Base-by-base conservation (phyloP, 2,797 vertebrate genomes). In the Microcaecilia unicolor region DNA sequence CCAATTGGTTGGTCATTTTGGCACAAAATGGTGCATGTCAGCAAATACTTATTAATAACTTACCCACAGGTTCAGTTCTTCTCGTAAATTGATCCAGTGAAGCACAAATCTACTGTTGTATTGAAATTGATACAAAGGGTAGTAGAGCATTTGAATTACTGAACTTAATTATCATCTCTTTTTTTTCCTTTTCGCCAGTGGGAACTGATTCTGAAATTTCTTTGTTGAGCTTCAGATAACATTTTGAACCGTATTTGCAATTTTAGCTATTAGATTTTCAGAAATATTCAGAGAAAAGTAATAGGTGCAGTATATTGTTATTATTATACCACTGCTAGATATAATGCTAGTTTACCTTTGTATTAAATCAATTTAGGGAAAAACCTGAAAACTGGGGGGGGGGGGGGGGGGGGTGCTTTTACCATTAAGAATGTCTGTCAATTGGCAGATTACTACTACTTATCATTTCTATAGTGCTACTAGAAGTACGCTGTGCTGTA, bases 131-230 rank as follows among this genome's bases (percentile, higher is more conserved):
- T 4, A 61, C 9, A 2, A 30, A 41, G n/a, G 47, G 8, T 24
- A 15, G 8, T 25, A 28, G 37, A 58, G 34, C 19, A 30, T 51
- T 23, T 18, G 38, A 33, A 39, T 44, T 44, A 28, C 3, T 20
- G 34, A 7, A 32, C 33, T 44, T 17, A 57, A 23, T 44, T 41
- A 46, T 56, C 43, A 15, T 44, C 30, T 25, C 22, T 22, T 28
- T 55, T 22, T 28, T 55, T 39, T 43, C 40, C 41, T 33, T 31
- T 9, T 4, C 41, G 21, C 45, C 34, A 45, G 5, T 37, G 43
- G 10, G 42, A 62, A 60, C 60, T 39, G 3, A 43, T 44, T 40
- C 44, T 60, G 46, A 62, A 34, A 47, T 40, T 28, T 53, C 32
- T 59, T 35, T 53, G 55, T 44, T 12, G 21, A 49, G 21, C 48